Base-by-base conservation (phyloP, 2,797 vertebrate species). In the Pelochelys cantorii region DNA sequence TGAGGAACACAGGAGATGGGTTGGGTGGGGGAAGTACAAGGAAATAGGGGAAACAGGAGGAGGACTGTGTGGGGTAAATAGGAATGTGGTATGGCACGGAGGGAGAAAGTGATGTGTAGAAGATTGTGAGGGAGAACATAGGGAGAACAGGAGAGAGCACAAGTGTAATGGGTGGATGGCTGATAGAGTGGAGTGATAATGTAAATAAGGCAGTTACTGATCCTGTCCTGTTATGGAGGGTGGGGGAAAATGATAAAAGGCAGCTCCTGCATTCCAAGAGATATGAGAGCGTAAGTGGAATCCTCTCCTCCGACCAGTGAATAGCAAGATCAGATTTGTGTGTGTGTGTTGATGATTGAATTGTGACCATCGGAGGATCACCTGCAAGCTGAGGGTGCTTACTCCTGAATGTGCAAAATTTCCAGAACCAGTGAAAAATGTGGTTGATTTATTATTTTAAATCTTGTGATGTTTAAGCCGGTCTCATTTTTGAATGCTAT, bases 71-170 rank as follows among this genome's bases (percentile, higher is more conserved):
- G 11, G 34, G n/a, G 37, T 6, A 25, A 34, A 22, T 56, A 71
- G 48, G 42, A 83, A 23, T 53, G 52, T 59, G 55, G 12, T 11
- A 60, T 56, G 20, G 60, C 52, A 31, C 57, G 37, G 83, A 52
- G 14, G 54, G 7, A 22, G 11, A 7, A 23, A 13, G 29, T 6
- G 29, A 65, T n/a, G 29, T 65, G 31, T n/a, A 14, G 13, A 29
- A 62, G 2, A 29, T 31, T 62, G 12, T 4, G 83, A 77, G 85
- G 90, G 89, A 95, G 90, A 90, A 87, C 57, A 12, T 12, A 95
- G 88, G 88, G 83, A 88, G 89, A 83, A 53, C 42, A 59, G 29
- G 71, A 68, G 23, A 1, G 3, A 31, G 60, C 62, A n/a, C 31
- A n/a, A n/a, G 31, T n/a, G 62, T 65, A n/a, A 31, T 14, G 31